These are phyloP conservation scores for Biston stratarius DNA, from an alignment of 2,888 invertebrate genomes.

Conservation along the genomic window DNA sequence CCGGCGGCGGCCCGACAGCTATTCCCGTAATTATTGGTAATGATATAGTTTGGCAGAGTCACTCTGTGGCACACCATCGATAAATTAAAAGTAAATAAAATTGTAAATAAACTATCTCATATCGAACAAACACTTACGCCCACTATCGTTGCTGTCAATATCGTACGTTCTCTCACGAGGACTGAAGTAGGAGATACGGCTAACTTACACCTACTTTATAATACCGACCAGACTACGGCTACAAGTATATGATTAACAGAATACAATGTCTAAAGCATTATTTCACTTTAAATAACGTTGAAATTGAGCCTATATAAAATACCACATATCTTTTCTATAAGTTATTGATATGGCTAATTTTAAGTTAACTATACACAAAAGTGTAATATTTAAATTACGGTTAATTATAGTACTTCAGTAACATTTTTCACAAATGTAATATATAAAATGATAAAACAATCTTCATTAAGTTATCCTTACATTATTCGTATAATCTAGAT, in stretches of 20 bases:
- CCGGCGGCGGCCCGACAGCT: slow-evolving; percentile 37
- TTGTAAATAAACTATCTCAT: slow-evolving; percentile 84
- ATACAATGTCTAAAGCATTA: slow-evolving; percentile 83
- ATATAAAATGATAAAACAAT: slow-evolving; percentile 88
- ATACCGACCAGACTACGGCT: slow-evolving; percentile 83
- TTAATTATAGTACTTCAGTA: slow-evolving; percentile 85
- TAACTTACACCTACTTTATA: slow-evolving; percentile 76
- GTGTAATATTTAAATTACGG: slow-evolving; percentile 86
- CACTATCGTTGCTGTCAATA: slow-evolving; percentile 84
- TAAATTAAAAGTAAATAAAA: slow-evolving; percentile 85
- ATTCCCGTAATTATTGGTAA: slow-evolving; percentile 75
- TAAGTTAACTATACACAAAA: slow-evolving; percentile 87
- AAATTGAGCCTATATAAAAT: slow-evolving; percentile 87
- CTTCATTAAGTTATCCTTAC: slow-evolving; percentile 87
- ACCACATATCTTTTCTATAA: slow-evolving; percentile 87
- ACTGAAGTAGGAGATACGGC: slow-evolving; percentile 76
- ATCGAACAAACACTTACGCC: slow-evolving; percentile 83
- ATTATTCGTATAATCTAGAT: slow-evolving; percentile 87
- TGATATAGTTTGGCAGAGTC: slow-evolving; percentile 87
- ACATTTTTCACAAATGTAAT: slow-evolving; percentile 86
- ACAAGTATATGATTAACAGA: slow-evolving; percentile 86
- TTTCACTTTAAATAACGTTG: slow-evolving; percentile 87
- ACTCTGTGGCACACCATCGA: slow-evolving; percentile 86
- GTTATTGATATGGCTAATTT: slow-evolving; percentile 88
- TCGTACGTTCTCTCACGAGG: slow-evolving; percentile 80